Evolutionary conservation across 2,888 invertebrate species (phyloP).

Genomic region (Tolmerus cingulatus): DNA sequence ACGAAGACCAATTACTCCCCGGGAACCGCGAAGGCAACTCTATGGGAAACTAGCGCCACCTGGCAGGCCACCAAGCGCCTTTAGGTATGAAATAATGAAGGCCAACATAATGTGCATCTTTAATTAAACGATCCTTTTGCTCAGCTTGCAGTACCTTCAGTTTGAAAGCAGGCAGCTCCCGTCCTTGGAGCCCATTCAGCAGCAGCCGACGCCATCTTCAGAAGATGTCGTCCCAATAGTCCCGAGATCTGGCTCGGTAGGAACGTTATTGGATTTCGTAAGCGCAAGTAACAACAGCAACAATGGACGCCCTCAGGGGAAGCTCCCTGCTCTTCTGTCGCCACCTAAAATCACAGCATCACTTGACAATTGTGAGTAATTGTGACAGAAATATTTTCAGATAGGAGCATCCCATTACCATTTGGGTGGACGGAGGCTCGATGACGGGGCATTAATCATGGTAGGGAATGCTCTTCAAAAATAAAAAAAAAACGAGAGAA

Average conservation of each 20-base stretch:
- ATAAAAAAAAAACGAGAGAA: neutral
- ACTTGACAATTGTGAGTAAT: constrained; percentile 51
- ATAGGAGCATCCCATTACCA: constrained; percentile 7
- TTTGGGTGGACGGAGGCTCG: neutral
- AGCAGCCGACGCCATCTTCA: neutral
- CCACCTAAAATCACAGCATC: constrained; percentile 49
- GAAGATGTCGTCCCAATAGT: constrained; percentile 38
- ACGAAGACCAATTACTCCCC: constrained; percentile 85
- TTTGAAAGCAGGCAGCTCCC: constrained; percentile 64
- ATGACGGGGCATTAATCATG: constrained; percentile 15
- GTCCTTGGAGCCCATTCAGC: constrained; percentile 58
- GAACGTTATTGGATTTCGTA: constrained; percentile 46
- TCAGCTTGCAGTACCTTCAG: constrained; percentile 73
- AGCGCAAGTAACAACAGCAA: neutral
- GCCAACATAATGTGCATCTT: neutral
- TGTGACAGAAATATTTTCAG: constrained; percentile 16
- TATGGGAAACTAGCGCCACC: constrained; percentile 70
- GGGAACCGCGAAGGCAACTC: constrained; percentile 79
- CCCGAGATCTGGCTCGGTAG: constrained; percentile 49
- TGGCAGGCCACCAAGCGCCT: constrained; percentile 77
- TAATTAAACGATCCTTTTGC: neutral
- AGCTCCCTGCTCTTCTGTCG: constrained; percentile 50
- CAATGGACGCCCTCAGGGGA: constrained; percentile 46
- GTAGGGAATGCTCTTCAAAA: neutral
- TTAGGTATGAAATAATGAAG: constrained; percentile 67